These are phyloP conservation scores for Spodoptera litura DNA, from an alignment of 1,140 invertebrate genomes.

Conservation along the genomic window DNA sequence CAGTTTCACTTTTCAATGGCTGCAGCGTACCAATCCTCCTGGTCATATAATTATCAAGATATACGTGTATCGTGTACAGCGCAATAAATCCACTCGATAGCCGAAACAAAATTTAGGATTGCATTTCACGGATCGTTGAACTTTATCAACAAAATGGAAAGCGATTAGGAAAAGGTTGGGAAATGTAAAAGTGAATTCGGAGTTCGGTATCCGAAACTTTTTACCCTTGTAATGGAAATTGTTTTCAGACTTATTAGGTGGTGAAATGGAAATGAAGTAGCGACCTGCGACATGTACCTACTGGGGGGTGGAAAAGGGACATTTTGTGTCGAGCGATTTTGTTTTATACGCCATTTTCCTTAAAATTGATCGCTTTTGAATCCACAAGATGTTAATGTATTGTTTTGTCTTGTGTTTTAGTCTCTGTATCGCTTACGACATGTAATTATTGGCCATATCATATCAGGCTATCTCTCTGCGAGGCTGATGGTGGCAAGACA, in stretches of 20 bases:
- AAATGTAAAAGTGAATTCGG: slow-evolving; percentile 40
- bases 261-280: not conserved
- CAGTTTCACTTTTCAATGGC: slow-evolving; percentile 35
- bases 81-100: slow-evolving; percentile 31
- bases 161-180: slow-evolving; percentile 42
- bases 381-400: too few relatives aligned
- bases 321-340: not conserved
- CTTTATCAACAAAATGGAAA: slow-evolving; percentile 41
- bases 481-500: not conserved
- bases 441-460: not conserved
- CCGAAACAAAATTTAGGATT: slow-evolving; percentile 35
- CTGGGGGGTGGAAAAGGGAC: not conserved
- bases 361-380: too few relatives aligned
- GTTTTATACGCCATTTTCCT: too few relatives aligned
- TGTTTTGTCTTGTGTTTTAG: too few relatives aligned
- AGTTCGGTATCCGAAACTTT: not conserved
- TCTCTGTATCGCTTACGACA: too few relatives aligned
- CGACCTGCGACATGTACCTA: too few relatives aligned
- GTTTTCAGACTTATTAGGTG: not conserved
- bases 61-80: not conserved
- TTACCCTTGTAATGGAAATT: slow-evolving; percentile 8
- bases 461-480: slow-evolving; percentile 6
- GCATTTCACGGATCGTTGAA: slow-evolving; percentile 39
- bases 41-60: slow-evolving; percentile 3
- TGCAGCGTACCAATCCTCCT: not conserved